Evolutionary conservation across 1,140 invertebrate genomes (phyloP), one percentile per base, ranked within the genome.

Genomic region (Glossosoma conforme): DNA sequence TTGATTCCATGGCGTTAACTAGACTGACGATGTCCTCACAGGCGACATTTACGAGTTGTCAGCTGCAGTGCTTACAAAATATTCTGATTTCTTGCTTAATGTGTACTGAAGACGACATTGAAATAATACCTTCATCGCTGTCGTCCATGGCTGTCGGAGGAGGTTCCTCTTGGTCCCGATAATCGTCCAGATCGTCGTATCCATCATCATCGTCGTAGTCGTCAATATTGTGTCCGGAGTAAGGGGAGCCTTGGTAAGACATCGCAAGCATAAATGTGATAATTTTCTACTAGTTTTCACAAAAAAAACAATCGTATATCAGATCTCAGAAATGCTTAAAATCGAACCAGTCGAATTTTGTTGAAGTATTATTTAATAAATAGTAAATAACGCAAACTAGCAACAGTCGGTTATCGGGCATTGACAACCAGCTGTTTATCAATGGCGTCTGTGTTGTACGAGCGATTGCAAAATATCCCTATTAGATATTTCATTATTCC

Each of bases 241-340:
- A 72, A 62, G 65, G 69, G 64, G 70, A 73, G 64, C 70, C 70
- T 66, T 71, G 69, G 67, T 69, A 73, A 67, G 70, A 73, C 70
- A 73, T 73, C 62, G 66, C 68, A 21, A 44, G 28, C 43, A 44
- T 44, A 21, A 19, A n/a, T 9, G 18, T 15, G 35, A 13, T 14
- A 36, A 15, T 36, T n/a, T 9, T 9, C 14, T 8, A 17, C n/a
- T n/a, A n/a, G n/a, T n/a, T n/a, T n/a, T n/a, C n/a, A n/a, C n/a
- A n/a, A n/a, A n/a, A n/a, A n/a, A 33, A 33, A 5, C 32, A 4
- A 33, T 5, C 32, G 3, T 3, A n/a, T 33, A 33, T n/a, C n/a
- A n/a, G n/a, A n/a, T n/a, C n/a, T n/a, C n/a, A n/a, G n/a, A n/a
- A n/a, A n/a, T n/a, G n/a, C n/a, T n/a, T n/a, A n/a, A n/a, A n/a